Conservation (phyloP, 2,888 invertebrate species). For the Dryomyza anilis region DNA sequence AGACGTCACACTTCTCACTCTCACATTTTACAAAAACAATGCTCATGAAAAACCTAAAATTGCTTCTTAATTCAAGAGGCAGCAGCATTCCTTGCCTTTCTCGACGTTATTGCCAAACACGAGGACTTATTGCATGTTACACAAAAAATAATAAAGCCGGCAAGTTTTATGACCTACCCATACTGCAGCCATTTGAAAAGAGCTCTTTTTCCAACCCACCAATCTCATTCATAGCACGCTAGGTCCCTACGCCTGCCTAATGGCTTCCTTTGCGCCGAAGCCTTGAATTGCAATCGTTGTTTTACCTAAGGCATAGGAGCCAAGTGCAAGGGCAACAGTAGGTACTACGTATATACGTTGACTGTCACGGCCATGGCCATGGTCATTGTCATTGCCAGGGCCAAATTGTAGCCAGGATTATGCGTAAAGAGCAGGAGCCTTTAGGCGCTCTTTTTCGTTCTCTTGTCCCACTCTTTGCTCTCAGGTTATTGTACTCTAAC, state of each 20-base stretch:
- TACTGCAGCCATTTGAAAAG: too few species aligned
- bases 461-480: not conserved
- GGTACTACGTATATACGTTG: not conserved
- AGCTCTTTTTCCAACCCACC: not conserved
- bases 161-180: too few species aligned
- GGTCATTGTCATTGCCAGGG: slow-evolving; percentile 46
- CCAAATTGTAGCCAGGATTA: slow-evolving; percentile 16
- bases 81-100: not conserved
- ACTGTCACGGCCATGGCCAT: slow-evolving; percentile 47
- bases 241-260: not conserved
- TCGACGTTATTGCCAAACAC: not conserved
- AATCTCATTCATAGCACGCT: not conserved
- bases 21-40: not conserved
- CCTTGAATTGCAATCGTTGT: not conserved
- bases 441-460: not conserved
- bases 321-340: slow-evolving; percentile 48
- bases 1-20: not conserved
- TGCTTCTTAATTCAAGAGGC: slow-evolving; percentile 5
- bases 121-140: not conserved
- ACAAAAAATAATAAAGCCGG: too few species aligned
- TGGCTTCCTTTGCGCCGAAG: not conserved
- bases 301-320: slow-evolving; percentile 20
- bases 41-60: not conserved
- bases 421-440: not conserved
- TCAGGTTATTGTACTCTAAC: too few species aligned